phyloP scores from a whole-genome alignment of 1,140 invertebrate genomes.

The Drosophila nikananu region DNA sequence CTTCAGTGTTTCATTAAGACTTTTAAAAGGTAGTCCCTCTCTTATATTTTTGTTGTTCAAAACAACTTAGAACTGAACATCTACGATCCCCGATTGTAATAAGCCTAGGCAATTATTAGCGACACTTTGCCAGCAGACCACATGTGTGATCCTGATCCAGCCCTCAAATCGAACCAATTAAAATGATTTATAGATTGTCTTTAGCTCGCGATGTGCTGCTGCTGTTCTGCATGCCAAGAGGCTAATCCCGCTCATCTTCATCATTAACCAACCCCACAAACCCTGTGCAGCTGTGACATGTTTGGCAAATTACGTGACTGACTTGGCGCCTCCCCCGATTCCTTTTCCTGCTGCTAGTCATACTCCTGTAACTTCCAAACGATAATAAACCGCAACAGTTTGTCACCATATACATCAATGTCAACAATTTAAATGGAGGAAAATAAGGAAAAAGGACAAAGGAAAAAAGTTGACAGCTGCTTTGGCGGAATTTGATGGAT shows the following conservation, averaged over 20 bases:
- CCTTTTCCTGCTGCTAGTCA: not conserved
- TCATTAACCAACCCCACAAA: constrained; percentile 5
- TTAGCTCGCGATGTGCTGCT: constrained; percentile 8
- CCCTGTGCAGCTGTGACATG: constrained; percentile 61
- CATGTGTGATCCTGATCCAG: not conserved
- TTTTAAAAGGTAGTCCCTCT: no score
- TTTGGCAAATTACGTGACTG: constrained; percentile 67
- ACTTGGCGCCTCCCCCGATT: not conserved
- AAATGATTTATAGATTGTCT: constrained; percentile 73
- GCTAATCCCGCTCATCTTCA: constrained; percentile 24
- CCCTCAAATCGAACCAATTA: constrained; percentile 58
- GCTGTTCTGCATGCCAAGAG: constrained; percentile 28
- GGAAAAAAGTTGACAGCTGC: constrained; percentile 32
- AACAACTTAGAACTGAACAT: not conserved
- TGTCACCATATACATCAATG: constrained; percentile 83
- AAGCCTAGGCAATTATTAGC: not conserved
- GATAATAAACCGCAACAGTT: constrained; percentile 71
- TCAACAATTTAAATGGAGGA: constrained; percentile 50
- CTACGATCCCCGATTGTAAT: not conserved
- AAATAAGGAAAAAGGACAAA: not conserved
- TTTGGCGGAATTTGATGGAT: constrained; percentile 54
- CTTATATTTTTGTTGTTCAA: no score
- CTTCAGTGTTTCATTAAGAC: no score
- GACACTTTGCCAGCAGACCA: not conserved
- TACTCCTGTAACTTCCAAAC: constrained; percentile 17